Percentiles rank a stretch among this genome's conserved stretches.
phyloP scores from a whole-genome alignment of 1,140 invertebrate genomes.

The Bombus balteatus region DNA sequence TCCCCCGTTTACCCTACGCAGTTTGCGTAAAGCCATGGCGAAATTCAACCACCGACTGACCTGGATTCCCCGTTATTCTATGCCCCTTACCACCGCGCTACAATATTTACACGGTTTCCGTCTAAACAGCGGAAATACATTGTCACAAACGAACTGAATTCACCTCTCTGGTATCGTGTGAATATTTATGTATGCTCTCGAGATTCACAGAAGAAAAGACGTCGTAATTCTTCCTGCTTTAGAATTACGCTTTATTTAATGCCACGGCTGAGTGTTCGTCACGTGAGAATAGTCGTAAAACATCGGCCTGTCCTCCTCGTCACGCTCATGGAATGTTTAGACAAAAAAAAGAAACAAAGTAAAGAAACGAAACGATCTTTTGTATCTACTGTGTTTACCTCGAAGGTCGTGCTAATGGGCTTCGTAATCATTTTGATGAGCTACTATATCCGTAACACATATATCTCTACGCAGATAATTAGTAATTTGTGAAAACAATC shows the following conservation, averaged over 20 bases:
- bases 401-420: not conserved
- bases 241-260: constrained; percentile 50
- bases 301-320: not conserved
- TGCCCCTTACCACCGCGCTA: not conserved
- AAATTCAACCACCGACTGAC: constrained; percentile 73
- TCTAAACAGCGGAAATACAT: constrained; percentile 59
- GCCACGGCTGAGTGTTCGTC: constrained; percentile 35
- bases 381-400: not conserved
- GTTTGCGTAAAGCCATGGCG: constrained; percentile 57
- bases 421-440: not conserved
- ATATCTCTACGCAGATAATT: not conserved
- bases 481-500: not conserved
- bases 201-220: not conserved
- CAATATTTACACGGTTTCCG: constrained; percentile 68
- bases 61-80: constrained; percentile 65
- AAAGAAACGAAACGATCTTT: not conserved
- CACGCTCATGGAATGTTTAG: not conserved
- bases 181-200: constrained; percentile 16
- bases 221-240: not conserved
- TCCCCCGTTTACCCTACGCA: constrained; percentile 40
- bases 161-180: constrained; percentile 35
- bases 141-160: constrained; percentile 53
- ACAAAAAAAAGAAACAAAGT: not conserved
- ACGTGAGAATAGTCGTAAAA: constrained; percentile 16
- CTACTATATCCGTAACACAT: not conserved